Evolutionary conservation across 2,797 vertebrate genomes (phyloP), one percentile per base, ranked within the genome.

Genomic region (Huso huso): DNA sequence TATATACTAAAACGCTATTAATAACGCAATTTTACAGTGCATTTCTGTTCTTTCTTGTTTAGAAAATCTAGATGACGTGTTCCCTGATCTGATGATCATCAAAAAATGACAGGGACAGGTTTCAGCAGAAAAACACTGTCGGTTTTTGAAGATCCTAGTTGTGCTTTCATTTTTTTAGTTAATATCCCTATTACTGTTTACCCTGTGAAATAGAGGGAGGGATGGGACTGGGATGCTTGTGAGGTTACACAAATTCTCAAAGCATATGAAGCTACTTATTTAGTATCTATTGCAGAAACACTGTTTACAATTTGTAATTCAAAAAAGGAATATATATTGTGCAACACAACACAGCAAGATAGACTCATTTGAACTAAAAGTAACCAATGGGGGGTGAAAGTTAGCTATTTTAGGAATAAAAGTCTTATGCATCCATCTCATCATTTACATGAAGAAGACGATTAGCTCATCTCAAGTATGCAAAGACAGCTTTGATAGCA

Each of bases 401-500:
- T 37, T 48, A 10, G 51, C 49, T 49, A 61, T 37, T 58, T 66
- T 60, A 70, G 61, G 66, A 59, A 60, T 52, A 18, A 49, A 51
- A 37, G n/a, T n/a, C n/a, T n/a, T 62, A 66, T 15, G 51, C 68
- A 52, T 62, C 51, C n/a, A 11, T 12, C 48, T 23, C 9, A 69
- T 74, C 68, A 73, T 71, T 74, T 73, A 76, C 69, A 52, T 64
- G 68, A 52, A 15, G 51, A 23, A 71, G 73, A 76, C 78, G 75
- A 77, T 82, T 80, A 79, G 72, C 50, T 61, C 68, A 74, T 80
- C 75, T 76, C 70, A 72, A 70, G 73, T 71, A 70, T 62, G n/a
- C n/a, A n/a, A n/a, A n/a, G n/a, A n/a, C n/a, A n/a, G n/a, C n/a
- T n/a, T n/a, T n/a, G n/a, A n/a, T n/a, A n/a, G n/a, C n/a, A n/a